A percentile compares a stretch with the other conserved stretches of the same genome.
Conservation (phyloP, 2,888 invertebrate species). For the Platycheirus albimanus region DNA sequence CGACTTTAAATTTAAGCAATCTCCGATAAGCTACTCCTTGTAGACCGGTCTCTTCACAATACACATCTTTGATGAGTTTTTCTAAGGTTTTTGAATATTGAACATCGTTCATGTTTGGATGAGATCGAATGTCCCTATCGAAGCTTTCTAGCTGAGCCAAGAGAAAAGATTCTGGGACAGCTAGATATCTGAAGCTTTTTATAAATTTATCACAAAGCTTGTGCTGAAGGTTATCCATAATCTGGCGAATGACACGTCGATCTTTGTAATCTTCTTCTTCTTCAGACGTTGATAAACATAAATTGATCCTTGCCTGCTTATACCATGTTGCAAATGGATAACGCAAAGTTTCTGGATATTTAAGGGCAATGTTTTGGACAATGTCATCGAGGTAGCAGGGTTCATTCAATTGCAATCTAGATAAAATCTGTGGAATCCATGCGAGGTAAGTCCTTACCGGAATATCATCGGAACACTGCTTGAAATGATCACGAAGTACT, state of each 20-base stretch:
- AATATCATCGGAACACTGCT: slow-evolving; percentile 78
- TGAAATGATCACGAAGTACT: slow-evolving; percentile 45
- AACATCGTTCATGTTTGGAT: slow-evolving; percentile 22
- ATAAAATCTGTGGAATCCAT: slow-evolving; percentile 88
- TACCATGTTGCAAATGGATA: slow-evolving; percentile 76
- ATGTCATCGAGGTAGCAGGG: slow-evolving; percentile 75
- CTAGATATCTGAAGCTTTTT: slow-evolving; percentile 49
- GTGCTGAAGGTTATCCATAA: slow-evolving; percentile 27
- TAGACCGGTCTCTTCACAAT: slow-evolving; percentile 45
- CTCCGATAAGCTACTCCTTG: slow-evolving; percentile 60
- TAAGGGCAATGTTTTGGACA: slow-evolving; percentile 65
- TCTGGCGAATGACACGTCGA: slow-evolving; percentile 5
- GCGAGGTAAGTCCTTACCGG: slow-evolving; percentile 88
- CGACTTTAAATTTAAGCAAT: slow-evolving; percentile 23
- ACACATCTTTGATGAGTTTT: slow-evolving; percentile 46
- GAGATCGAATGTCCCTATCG: slow-evolving; percentile 42
- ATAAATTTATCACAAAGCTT: slow-evolving; percentile 51
- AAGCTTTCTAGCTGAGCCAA: slow-evolving; percentile 51
- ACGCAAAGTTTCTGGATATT: slow-evolving; percentile 75
- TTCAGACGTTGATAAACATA: background rate
- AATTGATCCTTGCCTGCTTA: slow-evolving; percentile 43
- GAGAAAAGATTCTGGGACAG: slow-evolving; percentile 55
- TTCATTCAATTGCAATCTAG: slow-evolving; percentile 68
- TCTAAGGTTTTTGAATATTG: slow-evolving; percentile 10
- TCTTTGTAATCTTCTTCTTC: slow-evolving; percentile 16